phyloP scores from a whole-genome alignment of 2,113 vertebrate species.

The Chionodraco myersi region DNA sequence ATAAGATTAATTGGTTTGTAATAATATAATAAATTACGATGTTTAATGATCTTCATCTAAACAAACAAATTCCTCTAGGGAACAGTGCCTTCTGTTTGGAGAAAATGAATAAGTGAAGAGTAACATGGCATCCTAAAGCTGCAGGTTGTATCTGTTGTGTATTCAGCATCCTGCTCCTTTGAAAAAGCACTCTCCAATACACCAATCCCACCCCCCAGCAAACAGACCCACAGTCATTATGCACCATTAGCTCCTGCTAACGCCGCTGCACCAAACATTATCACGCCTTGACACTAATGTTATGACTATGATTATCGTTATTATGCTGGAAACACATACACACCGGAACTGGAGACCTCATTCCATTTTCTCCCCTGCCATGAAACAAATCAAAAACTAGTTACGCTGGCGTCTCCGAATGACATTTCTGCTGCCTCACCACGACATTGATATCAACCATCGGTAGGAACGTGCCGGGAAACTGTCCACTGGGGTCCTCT shows the following conservation, averaged over 20 bases:
- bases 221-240: slow-evolving; percentile 67
- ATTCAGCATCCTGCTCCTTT: slow-evolving; percentile 2
- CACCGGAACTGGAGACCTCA: slow-evolving; percentile 39
- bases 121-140: neutral
- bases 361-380: slow-evolving; percentile 55
- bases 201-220: slow-evolving; percentile 31
- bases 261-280: slow-evolving; percentile 56
- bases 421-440: slow-evolving; percentile 32
- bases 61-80: neutral
- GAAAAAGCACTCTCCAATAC: neutral
- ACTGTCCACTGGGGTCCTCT: slow-evolving; percentile 38
- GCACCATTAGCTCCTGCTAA: slow-evolving; percentile 69
- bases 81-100: neutral
- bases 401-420: slow-evolving; percentile 58
- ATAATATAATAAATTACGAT: neutral
- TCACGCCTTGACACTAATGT: slow-evolving; percentile 60
- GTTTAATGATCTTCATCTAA: neutral
- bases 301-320: slow-evolving; percentile 64
- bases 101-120: neutral
- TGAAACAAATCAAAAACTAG: slow-evolving; percentile 77
- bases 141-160: neutral
- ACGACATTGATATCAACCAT: slow-evolving; percentile 52
- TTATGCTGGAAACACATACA: slow-evolving; percentile 38
- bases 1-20: neutral
- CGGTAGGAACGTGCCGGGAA: slow-evolving; percentile 39